A percentile compares a stretch with the other conserved stretches of the same genome.
phyloP scores from a whole-genome alignment of 2,888 invertebrate species.

The Drosophila acutilabella region DNA sequence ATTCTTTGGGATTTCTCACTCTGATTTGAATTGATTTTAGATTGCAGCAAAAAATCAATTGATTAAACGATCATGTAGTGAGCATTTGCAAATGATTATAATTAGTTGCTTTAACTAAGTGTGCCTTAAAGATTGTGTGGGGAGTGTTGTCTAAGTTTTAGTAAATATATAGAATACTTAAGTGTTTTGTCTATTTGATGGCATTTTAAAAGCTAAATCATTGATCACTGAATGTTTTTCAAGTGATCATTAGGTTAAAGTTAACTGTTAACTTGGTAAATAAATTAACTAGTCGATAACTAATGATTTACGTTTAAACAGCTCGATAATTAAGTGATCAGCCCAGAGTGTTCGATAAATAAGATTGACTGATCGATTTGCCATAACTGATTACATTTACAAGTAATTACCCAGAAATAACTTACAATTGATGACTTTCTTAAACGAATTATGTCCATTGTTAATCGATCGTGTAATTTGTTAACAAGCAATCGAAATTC shows the following conservation, averaged over 20 bases:
- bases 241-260: neutral
- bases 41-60: neutral
- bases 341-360: neutral
- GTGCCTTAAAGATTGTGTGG: neutral
- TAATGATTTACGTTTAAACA: no score
- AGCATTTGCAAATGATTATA: neutral
- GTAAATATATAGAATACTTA: neutral
- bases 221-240: slow-evolving; percentile 2
- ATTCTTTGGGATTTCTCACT: neutral
- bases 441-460: no score
- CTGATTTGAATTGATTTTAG: slow-evolving; percentile 5
- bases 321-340: neutral
- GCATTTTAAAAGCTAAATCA: slow-evolving; percentile 7
- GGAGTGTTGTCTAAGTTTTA: neutral
- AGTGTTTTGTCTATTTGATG: slow-evolving; percentile 11
- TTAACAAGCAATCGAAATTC: neutral
- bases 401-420: no score
- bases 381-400: neutral
- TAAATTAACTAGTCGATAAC: neutral
- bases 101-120: neutral
- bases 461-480: neutral
- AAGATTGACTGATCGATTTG: neutral
- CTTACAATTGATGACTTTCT: neutral
- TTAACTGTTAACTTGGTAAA: neutral
- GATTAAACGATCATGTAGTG: slow-evolving; percentile 1